These are phyloP conservation scores for Aphrocallistes beatrix DNA, from an alignment of 37 sponge, comb jelly and placozoan species.

Conservation along the genomic window DNA sequence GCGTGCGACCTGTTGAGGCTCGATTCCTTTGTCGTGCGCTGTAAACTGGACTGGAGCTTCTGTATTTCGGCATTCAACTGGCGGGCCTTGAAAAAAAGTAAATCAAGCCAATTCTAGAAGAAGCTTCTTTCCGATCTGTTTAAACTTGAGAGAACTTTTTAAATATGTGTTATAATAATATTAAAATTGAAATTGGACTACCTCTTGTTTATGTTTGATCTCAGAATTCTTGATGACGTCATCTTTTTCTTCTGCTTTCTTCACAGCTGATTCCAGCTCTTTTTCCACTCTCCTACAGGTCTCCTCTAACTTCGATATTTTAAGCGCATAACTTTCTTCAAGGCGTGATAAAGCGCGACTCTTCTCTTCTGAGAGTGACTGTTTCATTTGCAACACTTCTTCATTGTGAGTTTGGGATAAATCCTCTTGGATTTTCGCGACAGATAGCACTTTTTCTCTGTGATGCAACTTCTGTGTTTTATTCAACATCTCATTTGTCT, in stretches of 20 bases:
- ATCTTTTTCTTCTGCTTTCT: neutral
- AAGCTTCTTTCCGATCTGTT: too few species aligned
- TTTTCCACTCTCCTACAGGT: neutral
- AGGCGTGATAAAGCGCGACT: conserved; percentile 19
- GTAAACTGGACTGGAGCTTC: neutral
- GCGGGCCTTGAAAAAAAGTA: neutral
- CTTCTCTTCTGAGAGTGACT: neutral
- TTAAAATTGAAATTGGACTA: neutral
- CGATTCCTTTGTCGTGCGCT: neutral
- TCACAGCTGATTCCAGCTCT: neutral
- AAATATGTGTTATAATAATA: neutral
- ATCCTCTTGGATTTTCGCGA: conserved; percentile 12
- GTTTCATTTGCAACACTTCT: neutral
- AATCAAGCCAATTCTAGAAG: neutral
- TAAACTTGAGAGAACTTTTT: too few species aligned
- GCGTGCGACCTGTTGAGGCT: neutral
- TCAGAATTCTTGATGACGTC: neutral
- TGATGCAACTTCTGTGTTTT: neutral
- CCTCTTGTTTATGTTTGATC: neutral
- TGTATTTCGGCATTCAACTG: neutral
- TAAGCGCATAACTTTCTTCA: neutral
- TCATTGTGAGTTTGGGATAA: neutral
- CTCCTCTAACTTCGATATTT: neutral
- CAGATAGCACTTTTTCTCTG: neutral
- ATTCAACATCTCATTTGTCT: neutral